These are phyloP conservation scores for Masticophis lateralis DNA, from an alignment of 2,797 vertebrate species.

Conservation along the genomic window DNA sequence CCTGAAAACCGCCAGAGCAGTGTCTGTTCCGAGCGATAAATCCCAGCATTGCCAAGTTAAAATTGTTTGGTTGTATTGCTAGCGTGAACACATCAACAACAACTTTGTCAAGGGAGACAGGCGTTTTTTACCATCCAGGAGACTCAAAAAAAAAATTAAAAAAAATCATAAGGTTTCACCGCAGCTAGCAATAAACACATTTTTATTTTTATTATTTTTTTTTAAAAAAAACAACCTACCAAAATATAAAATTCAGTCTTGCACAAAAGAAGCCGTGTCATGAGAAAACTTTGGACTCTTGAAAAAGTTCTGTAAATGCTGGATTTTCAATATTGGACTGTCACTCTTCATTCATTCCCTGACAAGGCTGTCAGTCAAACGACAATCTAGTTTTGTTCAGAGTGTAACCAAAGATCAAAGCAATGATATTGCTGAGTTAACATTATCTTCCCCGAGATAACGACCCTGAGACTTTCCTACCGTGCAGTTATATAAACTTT, in stretches of 20 bases:
- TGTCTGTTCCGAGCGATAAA: constrained; percentile 36
- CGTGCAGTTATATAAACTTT: constrained; percentile 66
- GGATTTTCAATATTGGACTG: constrained; percentile 74
- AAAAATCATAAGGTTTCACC: constrained; percentile 35
- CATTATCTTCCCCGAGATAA: constrained; percentile 71
- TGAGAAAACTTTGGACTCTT: constrained; percentile 67
- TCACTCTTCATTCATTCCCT: constrained; percentile 78
- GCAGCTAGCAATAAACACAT: constrained; percentile 45
- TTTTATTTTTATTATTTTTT: background rate
- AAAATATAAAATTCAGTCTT: constrained; percentile 65
- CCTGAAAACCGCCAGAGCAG: constrained; percentile 35
- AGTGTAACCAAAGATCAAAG: constrained; percentile 74
- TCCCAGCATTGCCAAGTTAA: constrained; percentile 27
- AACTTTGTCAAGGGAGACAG: constrained; percentile 6
- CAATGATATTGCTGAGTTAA: constrained; percentile 76
- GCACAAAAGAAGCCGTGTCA: constrained; percentile 71
- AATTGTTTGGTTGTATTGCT: constrained; percentile 1
- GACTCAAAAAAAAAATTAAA: background rate
- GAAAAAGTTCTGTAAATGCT: constrained; percentile 67
- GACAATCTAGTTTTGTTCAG: constrained; percentile 71
- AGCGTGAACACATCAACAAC: constrained; percentile 44
- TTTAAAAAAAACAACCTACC: constrained; percentile 31
- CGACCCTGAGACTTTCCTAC: constrained; percentile 53
- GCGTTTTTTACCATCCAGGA: constrained; percentile 37
- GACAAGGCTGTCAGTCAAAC: constrained; percentile 75